Evolutionary conservation across 1,140 invertebrate genomes (phyloP).

Genomic region (Drosophila albomicans): DNA sequence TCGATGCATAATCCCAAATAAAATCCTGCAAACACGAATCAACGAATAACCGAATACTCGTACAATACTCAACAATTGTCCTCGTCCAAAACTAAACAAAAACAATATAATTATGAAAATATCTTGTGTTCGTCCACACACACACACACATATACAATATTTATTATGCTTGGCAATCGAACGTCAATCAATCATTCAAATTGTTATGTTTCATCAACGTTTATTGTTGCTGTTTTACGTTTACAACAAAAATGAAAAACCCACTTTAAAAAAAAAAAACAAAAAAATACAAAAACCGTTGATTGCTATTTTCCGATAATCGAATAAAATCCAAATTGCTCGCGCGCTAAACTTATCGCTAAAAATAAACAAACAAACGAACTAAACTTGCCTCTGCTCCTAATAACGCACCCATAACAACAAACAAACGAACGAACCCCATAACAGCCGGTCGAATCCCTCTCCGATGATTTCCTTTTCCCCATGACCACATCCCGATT

Average conservation of each 20-base stretch:
- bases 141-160: background rate
- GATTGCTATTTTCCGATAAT: constrained; percentile 55
- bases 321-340: constrained; percentile 24
- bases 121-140: constrained; percentile 77
- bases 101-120: constrained; percentile 39
- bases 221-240: constrained; percentile 78
- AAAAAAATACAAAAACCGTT: constrained; percentile 49
- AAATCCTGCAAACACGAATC: constrained; percentile 62
- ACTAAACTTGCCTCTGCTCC: constrained; percentile 54
- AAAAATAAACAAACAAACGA: constrained; percentile 32
- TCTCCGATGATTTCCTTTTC: constrained; percentile 98
- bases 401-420: constrained; percentile 51
- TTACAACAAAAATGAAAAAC: constrained; percentile 27
- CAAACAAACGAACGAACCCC: constrained; percentile 42
- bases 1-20: constrained; percentile 44
- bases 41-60: constrained; percentile 49
- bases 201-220: constrained; percentile 71
- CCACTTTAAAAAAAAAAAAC: constrained; percentile 12
- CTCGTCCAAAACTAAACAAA: constrained; percentile 74
- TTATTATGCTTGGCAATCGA: constrained; percentile 72
- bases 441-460: constrained; percentile 91
- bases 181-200: constrained; percentile 62
- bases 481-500: constrained; percentile 97
- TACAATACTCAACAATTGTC: constrained; percentile 65
- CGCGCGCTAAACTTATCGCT: constrained; percentile 56